Base-by-base conservation (phyloP, 2,797 vertebrate species). In the Myotis daubentonii region DNA sequence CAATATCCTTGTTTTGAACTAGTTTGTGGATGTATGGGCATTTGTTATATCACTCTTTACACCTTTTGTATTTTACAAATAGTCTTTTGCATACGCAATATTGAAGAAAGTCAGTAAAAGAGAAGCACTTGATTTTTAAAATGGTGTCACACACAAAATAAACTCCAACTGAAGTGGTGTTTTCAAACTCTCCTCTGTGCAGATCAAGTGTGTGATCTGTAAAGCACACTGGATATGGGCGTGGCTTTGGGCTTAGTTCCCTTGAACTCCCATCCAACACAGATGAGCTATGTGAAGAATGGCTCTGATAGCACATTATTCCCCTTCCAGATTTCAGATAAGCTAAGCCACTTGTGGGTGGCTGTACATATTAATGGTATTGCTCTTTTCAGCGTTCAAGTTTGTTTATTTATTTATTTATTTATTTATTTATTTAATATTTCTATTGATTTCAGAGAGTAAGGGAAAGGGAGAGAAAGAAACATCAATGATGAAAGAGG, bases 301-400 rank as follows among this genome's bases (percentile, higher is more conserved):
- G 82, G 8, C 41, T 90, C 55, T 88, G 55, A 55, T 49, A 72
- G 41, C 9, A 8, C 51, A 87, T 87, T 94, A 55, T 95, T 87
- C 51, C 84, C 57, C 55, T 93, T 23, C 51, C 4, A 47, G 79
- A 90, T 89, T 62, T 85, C 80, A 81, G 71, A 82, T 88, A 74
- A 78, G 79, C 53, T 55, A 88, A 84, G 57, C 75, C 75, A 79
- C 49, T 75, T 22, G 95, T 79, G n/a, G 41, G 62, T 87, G 33
- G 49, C 74, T 70, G 68, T 95, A 91, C 72, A 91, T 97, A 53
- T 92, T 95, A 94, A 90, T 84, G 89, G 44, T 55, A 53, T 96
- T 92, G 82, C 30, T 92, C 62, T 88, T 91, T 93, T 91, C 92
- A 95, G 49, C 0, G 51, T 53, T 53, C 51, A 53, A 53, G 51